These are phyloP conservation scores for Pelecanoides urinatrix DNA, from an alignment of 2,113 vertebrate species.

Conservation along the genomic window DNA sequence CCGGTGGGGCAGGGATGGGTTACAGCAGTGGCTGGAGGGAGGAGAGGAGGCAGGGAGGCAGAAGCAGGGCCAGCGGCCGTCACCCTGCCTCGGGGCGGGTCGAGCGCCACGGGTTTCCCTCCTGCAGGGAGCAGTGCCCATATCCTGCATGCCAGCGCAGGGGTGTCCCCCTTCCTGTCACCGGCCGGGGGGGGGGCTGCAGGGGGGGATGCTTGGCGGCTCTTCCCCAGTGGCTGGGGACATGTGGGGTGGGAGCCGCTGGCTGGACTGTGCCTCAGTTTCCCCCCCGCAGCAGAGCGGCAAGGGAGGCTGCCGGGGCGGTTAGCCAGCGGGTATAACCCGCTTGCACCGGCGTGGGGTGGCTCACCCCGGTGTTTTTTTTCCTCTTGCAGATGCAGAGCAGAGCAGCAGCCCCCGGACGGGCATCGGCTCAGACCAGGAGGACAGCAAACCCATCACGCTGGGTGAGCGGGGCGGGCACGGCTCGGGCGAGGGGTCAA, in stretches of 20 bases:
- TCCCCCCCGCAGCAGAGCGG: not conserved
- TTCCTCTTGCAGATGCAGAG: conserved; percentile 82
- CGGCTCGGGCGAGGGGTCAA: not conserved
- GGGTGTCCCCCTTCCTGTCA: fast-evolving
- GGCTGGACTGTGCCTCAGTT: not conserved
- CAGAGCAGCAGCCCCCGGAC: conserved; percentile 88
- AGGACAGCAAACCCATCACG: conserved; percentile 90
- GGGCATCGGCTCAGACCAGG: conserved; percentile 89
- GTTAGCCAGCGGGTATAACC: fast-evolving
- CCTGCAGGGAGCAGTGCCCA: not conserved
- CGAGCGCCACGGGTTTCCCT: fast-evolving
- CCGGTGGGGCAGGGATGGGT: not conserved
- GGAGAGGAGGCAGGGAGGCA: not conserved
- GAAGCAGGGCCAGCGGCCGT: not conserved
- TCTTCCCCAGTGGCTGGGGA: not conserved
- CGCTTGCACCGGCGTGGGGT: fast-evolving
- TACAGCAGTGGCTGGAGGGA: not conserved
- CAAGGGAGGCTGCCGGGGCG: fast-evolving
- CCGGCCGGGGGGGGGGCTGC: fast-evolving
- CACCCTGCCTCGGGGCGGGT: fast-evolving
- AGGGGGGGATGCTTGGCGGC: fast-evolving
- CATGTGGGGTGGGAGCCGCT: fast-evolving
- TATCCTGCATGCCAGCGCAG: fast-evolving
- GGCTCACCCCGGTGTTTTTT: not conserved
- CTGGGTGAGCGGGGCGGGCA: conserved; percentile 77